phyloP scores from a whole-genome alignment of 1,140 invertebrate species.

The Atta colombica region DNA sequence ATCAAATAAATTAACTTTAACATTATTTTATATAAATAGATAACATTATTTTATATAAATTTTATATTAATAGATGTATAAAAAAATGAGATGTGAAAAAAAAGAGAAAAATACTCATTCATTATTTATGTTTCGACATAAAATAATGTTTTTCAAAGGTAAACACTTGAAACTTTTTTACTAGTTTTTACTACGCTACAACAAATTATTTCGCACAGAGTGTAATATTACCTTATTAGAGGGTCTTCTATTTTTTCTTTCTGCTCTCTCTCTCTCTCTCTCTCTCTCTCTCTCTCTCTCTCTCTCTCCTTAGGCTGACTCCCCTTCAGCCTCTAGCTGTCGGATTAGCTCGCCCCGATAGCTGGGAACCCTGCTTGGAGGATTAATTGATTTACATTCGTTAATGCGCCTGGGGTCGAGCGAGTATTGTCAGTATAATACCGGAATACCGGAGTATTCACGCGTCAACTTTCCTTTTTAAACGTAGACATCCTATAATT shows the following conservation, averaged over 20 bases:
- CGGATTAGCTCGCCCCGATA: conserved; percentile 52
- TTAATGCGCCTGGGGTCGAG: conserved; percentile 44
- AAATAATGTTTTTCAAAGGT: background rate
- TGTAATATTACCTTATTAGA: conserved; percentile 47
- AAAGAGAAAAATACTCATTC: background rate
- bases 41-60: background rate
- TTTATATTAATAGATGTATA: background rate
- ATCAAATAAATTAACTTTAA: background rate
- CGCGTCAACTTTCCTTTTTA: conserved; percentile 8
- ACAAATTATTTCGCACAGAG: conserved; percentile 10
- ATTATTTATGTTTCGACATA: background rate
- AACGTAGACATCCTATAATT: conserved; percentile 27
- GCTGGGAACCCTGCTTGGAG: conserved; percentile 26
- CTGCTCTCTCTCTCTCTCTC: conserved; percentile 6
- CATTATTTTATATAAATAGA: background rate
- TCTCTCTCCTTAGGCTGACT: background rate
- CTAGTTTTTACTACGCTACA: background rate
- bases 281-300: background rate
- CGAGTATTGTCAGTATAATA: conserved; percentile 45
- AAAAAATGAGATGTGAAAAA: background rate
- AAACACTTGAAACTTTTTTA: conserved; percentile 1
- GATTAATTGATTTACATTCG: conserved; percentile 64
- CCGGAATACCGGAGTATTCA: conserved; percentile 18
- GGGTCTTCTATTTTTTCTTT: conserved; percentile 8
- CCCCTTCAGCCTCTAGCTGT: conserved; percentile 35